Base-by-base conservation (phyloP, 2,797 vertebrate genomes). In the Dromococcyx pavoninus region DNA sequence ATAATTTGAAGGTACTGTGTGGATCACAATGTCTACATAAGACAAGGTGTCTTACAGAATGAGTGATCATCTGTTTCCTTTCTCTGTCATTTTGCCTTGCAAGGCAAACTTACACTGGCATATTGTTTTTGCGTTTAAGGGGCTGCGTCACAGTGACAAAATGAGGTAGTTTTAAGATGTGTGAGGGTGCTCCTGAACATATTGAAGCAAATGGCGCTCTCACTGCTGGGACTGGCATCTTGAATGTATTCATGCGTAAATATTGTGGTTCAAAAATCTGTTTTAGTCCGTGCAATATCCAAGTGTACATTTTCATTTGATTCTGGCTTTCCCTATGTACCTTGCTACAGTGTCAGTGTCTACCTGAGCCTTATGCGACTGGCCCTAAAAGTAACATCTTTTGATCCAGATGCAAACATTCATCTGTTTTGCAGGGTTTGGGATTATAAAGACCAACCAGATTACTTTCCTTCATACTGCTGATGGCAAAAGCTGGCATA, bases 41-140 rank as follows among this genome's bases (percentile, higher is more conserved):
- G 28, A 43, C 3, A 4, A 7, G 8, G 2, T 4, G 3, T 0
- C 0, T 39, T 48, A 32, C 32, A 56, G 62, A 72, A 30, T 21
- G n/a, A 35, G 25, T 22, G 22, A 37, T 51, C 62, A 58, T 27
- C 39, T 85, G 33, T n/a, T 85, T 70, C 53, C 14, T 48, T 78
- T 76, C 71, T 76, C 64, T 64, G 35, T 41, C 51, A 32, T 39
- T 56, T 77, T 88, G 18, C 6, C 10, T 70, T 65, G 25, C 25
- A 78, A 67, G 32, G 11, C 15, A 73, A 76, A 39, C 15, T 57
- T 61, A 48, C 10, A 21, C 56, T 32, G 58, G 16, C 24, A 6
- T 4, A 5, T 15, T 46, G 22, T 0, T 71, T 91, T 57, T 73
- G 10, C 19, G 32, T 62, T 37, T 65, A 86, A 84, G 21, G 17